phyloP scores from a whole-genome alignment of 2,888 invertebrate genomes.

The Salticus scenicus region DNA sequence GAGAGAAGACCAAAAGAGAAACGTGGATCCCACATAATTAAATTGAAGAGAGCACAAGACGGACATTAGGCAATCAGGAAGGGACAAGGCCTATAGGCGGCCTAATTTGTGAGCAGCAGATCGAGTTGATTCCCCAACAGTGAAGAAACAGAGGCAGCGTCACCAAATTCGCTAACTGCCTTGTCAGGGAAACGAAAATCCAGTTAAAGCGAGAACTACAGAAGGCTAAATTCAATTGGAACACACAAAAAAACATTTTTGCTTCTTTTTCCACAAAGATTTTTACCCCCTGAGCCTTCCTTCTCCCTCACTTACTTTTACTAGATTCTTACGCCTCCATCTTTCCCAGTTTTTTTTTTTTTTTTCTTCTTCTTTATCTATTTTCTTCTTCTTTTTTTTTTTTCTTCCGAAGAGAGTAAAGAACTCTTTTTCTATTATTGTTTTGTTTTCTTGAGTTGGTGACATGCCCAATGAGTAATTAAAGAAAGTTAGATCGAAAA shows the following conservation, averaged over 20 bases:
- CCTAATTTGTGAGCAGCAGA: constrained; percentile 62
- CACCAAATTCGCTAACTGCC: constrained; percentile 66
- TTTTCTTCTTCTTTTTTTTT: not conserved
- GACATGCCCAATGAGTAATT: constrained; percentile 68
- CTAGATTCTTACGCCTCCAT: constrained; percentile 37
- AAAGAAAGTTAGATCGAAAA: constrained; percentile 41
- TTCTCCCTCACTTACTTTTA: constrained; percentile 46
- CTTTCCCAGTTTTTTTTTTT: not conserved
- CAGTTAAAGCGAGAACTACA: constrained; percentile 57
- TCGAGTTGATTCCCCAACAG: constrained; percentile 30
- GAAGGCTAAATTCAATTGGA: constrained; percentile 58
- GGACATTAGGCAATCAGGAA: constrained; percentile 55
- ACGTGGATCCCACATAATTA: constrained; percentile 41
- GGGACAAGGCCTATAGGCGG: constrained; percentile 67
- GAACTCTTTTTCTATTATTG: constrained; percentile 6
- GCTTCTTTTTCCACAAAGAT: constrained; percentile 19
- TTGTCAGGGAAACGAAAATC: constrained; percentile 60
- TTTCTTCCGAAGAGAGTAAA: not conserved
- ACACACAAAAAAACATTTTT: constrained; percentile 48
- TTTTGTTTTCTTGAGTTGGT: constrained; percentile 38
- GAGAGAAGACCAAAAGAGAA: not conserved
- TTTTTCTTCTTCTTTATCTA: not conserved
- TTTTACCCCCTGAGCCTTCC: constrained; percentile 18
- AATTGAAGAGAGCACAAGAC: constrained; percentile 46
- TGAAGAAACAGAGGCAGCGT: constrained; percentile 39